Evolutionary conservation across 1,140 invertebrate genomes (phyloP), one percentile per base, ranked within the genome.

Genomic region (Heliothis virescens): DNA sequence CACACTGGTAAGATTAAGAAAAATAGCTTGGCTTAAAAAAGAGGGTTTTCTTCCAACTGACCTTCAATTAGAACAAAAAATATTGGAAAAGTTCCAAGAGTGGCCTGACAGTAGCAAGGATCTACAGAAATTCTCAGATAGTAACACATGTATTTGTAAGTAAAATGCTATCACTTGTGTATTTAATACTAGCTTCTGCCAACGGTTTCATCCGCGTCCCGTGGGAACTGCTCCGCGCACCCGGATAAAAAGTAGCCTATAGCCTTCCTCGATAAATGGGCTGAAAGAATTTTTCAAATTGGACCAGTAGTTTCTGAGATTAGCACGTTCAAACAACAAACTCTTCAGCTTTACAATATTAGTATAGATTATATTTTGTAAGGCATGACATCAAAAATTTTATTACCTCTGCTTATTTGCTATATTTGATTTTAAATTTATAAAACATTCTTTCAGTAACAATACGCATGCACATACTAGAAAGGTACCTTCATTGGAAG

Each of bases 401-500:
- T 26, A 26, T 2, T 26, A 26, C 21, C 21, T 26, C 21, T 26
- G 21, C 21, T 26, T 26, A 26, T 26, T 26, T 26, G 21, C 21
- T 26, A 4, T 50, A 18, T 41, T 21, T 60, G 13, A 41, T 41
- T 9, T 3, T n/a, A 57, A 12, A 34, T 57, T 48, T 59, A 69
- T 63, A 55, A 48, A 69, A 4, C 47, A 72, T 63, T 26, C 57
- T 82, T 78, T 72, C 81, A 95, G 95, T 95, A 81, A 86, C 87
- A 29, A 71, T 96, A 18, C 91, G 95, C 16, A 91, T 95, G 86
- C 89, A 88, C 59, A 84, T 96, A 10, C 79, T 96, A 13, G 91
- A 95, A 79, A 86, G 85, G 53, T 96, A 95, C 82, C 85, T 96
- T 1, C 82, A 91, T 9, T 92, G 95, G 88, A 95, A 90, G 79